Conservation (phyloP, 2,888 invertebrate genomes). For the Drymonia ruficornis region DNA sequence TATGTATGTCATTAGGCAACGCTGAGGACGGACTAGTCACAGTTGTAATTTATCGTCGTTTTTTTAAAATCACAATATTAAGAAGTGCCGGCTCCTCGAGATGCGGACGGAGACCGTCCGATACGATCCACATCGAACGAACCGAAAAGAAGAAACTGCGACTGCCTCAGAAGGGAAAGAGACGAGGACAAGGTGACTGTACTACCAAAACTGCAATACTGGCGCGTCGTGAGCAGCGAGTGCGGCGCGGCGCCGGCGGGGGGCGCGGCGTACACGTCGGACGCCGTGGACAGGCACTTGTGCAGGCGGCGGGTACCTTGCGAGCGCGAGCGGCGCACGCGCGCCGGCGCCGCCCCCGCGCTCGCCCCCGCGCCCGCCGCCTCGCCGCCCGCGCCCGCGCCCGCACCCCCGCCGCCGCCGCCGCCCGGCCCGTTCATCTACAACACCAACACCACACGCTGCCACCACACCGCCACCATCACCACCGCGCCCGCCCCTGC, state of each 20-base stretch:
- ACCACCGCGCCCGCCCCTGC: constrained; percentile 32
- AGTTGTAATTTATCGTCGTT: too few relatives aligned
- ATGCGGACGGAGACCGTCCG: background rate
- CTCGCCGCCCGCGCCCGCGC: constrained; percentile 82
- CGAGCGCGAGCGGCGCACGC: constrained; percentile 93
- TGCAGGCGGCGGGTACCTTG: constrained; percentile 98
- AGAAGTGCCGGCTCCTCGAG: background rate
- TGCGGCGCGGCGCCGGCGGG: constrained; percentile 86
- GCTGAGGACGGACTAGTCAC: too few relatives aligned
- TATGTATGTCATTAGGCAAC: too few relatives aligned
- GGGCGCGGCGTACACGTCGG: constrained; percentile 89
- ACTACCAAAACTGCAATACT: constrained; percentile 98
- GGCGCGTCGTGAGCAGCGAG: constrained; percentile 92
- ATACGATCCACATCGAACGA: constrained; percentile 33
- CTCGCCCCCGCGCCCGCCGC: constrained; percentile 52
- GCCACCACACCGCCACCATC: constrained; percentile 26
- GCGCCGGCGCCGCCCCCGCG: constrained; percentile 49
- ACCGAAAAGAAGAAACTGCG: constrained; percentile 74
- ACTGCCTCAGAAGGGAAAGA: constrained; percentile 76
- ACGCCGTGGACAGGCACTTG: constrained; percentile 95
- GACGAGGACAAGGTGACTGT: constrained; percentile 87
- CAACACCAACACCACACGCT: constrained; percentile 49
- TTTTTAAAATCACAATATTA: too few relatives aligned
- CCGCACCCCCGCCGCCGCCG: constrained; percentile 83
- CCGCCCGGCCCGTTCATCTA: constrained; percentile 74